Evolutionary conservation across 2,113 vertebrate genomes (phyloP).

Genomic region (Ophiodon elongatus): DNA sequence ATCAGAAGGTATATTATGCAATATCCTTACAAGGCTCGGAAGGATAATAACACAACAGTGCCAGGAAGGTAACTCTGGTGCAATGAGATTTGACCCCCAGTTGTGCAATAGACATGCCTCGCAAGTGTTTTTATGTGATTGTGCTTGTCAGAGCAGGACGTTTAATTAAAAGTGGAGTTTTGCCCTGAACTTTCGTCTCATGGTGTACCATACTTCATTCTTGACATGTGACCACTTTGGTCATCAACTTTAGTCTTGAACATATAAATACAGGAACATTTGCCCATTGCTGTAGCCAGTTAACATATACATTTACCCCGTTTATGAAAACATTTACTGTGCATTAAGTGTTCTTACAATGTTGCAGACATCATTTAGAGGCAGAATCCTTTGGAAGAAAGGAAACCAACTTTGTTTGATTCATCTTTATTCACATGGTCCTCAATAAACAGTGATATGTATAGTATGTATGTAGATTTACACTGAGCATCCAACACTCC

Average conservation of each 20-base stretch:
- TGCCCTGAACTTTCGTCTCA: neutral
- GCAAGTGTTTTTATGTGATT: constrained; percentile 25
- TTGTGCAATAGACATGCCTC: constrained; percentile 65
- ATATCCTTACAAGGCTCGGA: constrained; percentile 32
- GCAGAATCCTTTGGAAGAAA: neutral
- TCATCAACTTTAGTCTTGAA: neutral
- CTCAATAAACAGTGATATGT: neutral
- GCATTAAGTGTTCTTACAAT: neutral
- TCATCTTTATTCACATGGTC: neutral
- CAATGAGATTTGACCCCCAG: constrained; percentile 58
- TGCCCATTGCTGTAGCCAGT: neutral
- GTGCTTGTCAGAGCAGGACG: constrained; percentile 37
- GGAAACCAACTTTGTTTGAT: neutral
- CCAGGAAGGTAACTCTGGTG: constrained; percentile 54
- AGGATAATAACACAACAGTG: constrained; percentile 49
- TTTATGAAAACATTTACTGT: neutral
- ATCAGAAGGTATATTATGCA: constrained; percentile 57
- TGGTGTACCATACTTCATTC: neutral
- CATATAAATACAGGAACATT: neutral
- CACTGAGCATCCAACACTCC: neutral
- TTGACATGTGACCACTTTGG: neutral
- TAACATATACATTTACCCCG: neutral
- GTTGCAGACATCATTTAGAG: neutral
- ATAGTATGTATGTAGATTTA: too few species aligned
- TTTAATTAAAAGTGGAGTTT: neutral